A percentile compares a stretch with the other conserved stretches of the same genome.
phyloP scores from a whole-genome alignment of 2,888 invertebrate species.

The Drosophila testacea region DNA sequence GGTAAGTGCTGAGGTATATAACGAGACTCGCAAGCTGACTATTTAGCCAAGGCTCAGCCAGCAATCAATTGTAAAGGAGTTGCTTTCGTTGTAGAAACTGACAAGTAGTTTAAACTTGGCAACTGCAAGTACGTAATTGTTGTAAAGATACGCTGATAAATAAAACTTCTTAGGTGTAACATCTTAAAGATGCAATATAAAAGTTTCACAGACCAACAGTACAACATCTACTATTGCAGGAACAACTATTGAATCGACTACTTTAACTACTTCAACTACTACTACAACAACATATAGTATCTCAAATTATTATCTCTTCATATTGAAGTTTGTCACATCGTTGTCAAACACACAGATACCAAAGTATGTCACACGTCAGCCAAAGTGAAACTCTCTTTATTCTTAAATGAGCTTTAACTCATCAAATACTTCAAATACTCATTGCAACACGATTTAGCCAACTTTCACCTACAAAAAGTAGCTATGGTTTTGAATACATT shows the following conservation, averaged over 20 bases:
- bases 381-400: slow-evolving; percentile 51
- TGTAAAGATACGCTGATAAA: no score
- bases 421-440: slow-evolving; percentile 24
- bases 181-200: no score
- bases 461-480: slow-evolving; percentile 44
- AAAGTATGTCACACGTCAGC: slow-evolving; percentile 49
- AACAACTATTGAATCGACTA: no score
- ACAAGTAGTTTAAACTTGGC: background rate
- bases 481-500: slow-evolving; percentile 1
- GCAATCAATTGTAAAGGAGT: background rate
- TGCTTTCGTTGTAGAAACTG: background rate
- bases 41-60: slow-evolving; percentile 1
- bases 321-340: slow-evolving; percentile 5
- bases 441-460: slow-evolving; percentile 37
- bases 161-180: no score
- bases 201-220: no score
- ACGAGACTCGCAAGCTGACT: background rate
- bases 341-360: background rate
- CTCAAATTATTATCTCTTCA: slow-evolving; percentile 5
- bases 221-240: no score
- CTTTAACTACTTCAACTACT: no score
- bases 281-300: slow-evolving; percentile 7
- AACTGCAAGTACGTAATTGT: background rate
- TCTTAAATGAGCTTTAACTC: slow-evolving; percentile 31
- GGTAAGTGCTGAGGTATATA: background rate